Base-by-base conservation (phyloP, 2,888 invertebrate species). In the Poecilobothrus nobilitatus region DNA sequence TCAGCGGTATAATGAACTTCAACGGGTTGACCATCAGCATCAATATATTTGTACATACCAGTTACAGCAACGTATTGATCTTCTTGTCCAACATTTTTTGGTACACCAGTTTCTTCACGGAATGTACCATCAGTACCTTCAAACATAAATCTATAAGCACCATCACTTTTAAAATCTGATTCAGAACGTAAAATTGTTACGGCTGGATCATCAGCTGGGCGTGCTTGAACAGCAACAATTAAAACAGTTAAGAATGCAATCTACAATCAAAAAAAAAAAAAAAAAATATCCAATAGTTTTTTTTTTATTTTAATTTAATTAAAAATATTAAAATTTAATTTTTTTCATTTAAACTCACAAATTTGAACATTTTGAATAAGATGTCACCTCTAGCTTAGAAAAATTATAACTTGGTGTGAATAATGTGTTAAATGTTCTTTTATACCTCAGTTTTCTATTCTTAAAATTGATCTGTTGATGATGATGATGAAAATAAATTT, bases 1-100 rank as follows among this genome's bases (percentile, higher is more conserved):
- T 79, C 79, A 66, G 81, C 81, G 62, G 75, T 79, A 66, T 81
- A 81, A 66, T 75, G 74, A 0, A 81, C 81, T n/a, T 76, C 73
- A 3, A 79, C 75, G 69, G 79, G 76, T 68, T 79, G 74, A 70
- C 79, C 80, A 69, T 78, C 74, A 65, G 73, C 73, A 74, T 80
- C 81, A 34, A 76, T 73, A 71, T 79, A 81, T 22, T 78, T 77
- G 71, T 81, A 81, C 53, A 77, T 77, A 66, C 81, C 81, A 7
- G 69, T 76, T 27, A 81, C 74, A 70, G 76, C 78, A 27, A 81
- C 72, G 41, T 73, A 73, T 5, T 76, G 75, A 18, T 79, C 70
- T 4, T 78, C 74, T 1, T 74, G 73, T 69, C 81, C 81, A 2
- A 74, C 68, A 68, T 81, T 77, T 22, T 72, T 70, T 1, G 81